Percentiles rank a stretch among this genome's conserved stretches.
phyloP scores from a whole-genome alignment of 2,797 vertebrate species.

The Gymnoscopelus braueri region DNA sequence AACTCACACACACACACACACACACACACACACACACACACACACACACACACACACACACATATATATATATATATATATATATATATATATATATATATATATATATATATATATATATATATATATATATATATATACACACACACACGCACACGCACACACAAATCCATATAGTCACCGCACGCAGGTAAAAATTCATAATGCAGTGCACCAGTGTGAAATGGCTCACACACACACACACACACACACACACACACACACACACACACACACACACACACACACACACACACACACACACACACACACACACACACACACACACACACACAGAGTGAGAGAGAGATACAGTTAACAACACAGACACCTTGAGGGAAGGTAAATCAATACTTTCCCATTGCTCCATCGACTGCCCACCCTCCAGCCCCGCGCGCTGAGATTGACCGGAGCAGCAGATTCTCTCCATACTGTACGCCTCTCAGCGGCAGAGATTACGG shows the following conservation, averaged over 20 bases:
- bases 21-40: slow-evolving; percentile 1
- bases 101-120: slow-evolving; percentile 18
- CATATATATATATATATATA: slow-evolving; percentile 18
- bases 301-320: slow-evolving; percentile 8
- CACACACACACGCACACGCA: slow-evolving; percentile 22
- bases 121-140: slow-evolving; percentile 18
- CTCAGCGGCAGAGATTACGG: slow-evolving; percentile 47
- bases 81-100: slow-evolving; percentile 18
- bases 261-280: no score
- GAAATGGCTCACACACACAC: background rate
- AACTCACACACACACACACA: slow-evolving; percentile 23
- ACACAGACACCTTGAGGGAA: slow-evolving; percentile 4
- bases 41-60: slow-evolving; percentile 5
- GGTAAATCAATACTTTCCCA: slow-evolving; percentile 56
- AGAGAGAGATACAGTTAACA: slow-evolving; percentile 13
- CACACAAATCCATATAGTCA: slow-evolving; percentile 13
- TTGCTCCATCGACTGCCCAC: slow-evolving; percentile 18
- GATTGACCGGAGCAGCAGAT: slow-evolving; percentile 53
- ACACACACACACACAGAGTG: slow-evolving; percentile 41
- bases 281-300: background rate
- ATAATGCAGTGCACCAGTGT: slow-evolving; percentile 39
- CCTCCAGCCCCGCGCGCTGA: slow-evolving; percentile 32
- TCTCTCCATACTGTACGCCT: slow-evolving; percentile 26
- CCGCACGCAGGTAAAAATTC: slow-evolving; percentile 7
- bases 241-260: no score